Base-by-base conservation (phyloP, 2,888 invertebrate genomes). In the Alcis repandata region DNA sequence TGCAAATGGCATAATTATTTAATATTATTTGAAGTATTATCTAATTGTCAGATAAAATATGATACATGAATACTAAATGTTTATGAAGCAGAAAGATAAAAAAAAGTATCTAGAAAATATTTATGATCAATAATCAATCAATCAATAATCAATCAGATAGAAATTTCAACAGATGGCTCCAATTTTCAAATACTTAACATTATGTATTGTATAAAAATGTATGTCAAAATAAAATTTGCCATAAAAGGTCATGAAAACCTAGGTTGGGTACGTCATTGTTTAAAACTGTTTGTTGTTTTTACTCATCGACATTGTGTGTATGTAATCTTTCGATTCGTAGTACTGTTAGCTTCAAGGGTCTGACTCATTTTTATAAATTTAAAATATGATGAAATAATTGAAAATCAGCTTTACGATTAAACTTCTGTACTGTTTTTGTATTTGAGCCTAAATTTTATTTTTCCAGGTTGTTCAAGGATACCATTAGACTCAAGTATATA, bases 391-490 rank as follows among this genome's bases (percentile, higher is more conserved):
- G 38, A 40, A 62, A 41, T 49, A 15, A 36, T 49, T 22, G 45
- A 45, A 22, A 45, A 33, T 15, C 15, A 13, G 22, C 43, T 0
- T 43, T 56, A 17, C 19, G 63, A 57, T 51, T 41, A 17, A 17
- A 41, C n/a, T 41, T 38, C 38, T 40, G 11, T 20, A 13, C 13
- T 6, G 9, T 46, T 46, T 40, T 4, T 33, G 59, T 63, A 71
- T 74, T 70, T 76, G 67, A 80, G 67, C 75, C 73, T 54, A 38
- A 60, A 70, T 78, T 79, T 79, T 78, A 70, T 86, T 80, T 64
- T 86, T 92, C 77, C 92, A 92, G 92, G 92, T 87, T 89, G 85
- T 80, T 87, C 92, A 87, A 82, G 87, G 87, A 85, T 87, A 76
- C 86, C 89, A 67, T 85, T 83, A 72, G 86, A 90, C 69, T 80